These are phyloP conservation scores for Rhyacophila evoluta DNA, from an alignment of 2,888 invertebrate genomes.

Conservation along the genomic window DNA sequence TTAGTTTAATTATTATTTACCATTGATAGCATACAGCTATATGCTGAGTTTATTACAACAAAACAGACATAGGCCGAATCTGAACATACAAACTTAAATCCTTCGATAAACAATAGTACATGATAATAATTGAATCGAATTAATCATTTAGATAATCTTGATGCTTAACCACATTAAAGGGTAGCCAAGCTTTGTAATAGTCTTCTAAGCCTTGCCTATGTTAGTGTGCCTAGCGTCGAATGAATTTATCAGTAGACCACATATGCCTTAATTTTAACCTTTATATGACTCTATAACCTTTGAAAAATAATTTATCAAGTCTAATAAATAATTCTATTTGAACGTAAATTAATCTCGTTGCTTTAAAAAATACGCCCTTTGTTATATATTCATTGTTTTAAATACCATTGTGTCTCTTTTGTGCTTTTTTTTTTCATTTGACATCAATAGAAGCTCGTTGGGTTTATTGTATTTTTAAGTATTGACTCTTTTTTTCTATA, in stretches of 20 bases:
- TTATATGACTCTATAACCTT: slow-evolving; percentile 12
- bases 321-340: neutral
- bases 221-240: neutral
- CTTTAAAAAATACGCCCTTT: neutral
- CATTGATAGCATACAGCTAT: too few species aligned
- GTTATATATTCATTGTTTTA: too few species aligned
- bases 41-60: too few species aligned
- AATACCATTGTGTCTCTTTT: too few species aligned
- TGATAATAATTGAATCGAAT: neutral
- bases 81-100: too few species aligned
- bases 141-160: neutral
- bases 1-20: too few species aligned
- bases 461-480: too few species aligned
- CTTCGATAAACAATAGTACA: too few species aligned
- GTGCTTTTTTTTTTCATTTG: too few species aligned
- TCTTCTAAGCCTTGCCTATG: neutral
- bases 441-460: too few species aligned
- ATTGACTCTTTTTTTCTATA: too few species aligned
- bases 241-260: neutral
- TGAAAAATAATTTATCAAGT: neutral
- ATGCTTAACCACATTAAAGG: neutral
- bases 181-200: neutral
- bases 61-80: too few species aligned
- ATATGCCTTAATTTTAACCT: slow-evolving; percentile 15
- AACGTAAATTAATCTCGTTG: neutral